Evolutionary conservation across 1,140 invertebrate genomes (phyloP), one percentile per base, ranked within the genome.

Genomic region (Branchinecta lindahli): DNA sequence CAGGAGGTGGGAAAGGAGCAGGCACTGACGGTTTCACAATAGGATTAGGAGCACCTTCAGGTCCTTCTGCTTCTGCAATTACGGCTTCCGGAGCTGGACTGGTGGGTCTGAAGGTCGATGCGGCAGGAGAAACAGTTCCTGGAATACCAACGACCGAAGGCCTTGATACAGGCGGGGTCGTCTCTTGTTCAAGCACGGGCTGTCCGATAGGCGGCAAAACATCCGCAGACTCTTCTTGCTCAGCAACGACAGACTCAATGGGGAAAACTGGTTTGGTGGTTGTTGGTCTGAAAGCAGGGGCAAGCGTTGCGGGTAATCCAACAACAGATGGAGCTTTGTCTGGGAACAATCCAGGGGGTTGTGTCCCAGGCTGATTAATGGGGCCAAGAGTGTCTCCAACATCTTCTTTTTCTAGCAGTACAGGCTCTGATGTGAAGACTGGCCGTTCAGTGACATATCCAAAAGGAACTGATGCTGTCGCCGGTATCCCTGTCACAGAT

Each of bases 221-320:
- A 20, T 4, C 52, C 6, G 12, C 52, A 15, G 52, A 61, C 18
- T 15, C 52, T 15, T 61, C 52, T 20, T 44, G 44, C 15, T 45
- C 8, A 45, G 68, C n/a, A 47, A 18, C 21, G n/a, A 47, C 52
- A 46, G 45, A 21, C 8, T 6, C 45, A 15, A 46, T 12, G 8
- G 15, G 45, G 8, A 69, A 66, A 9, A 45, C 9, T 7, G 70
- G 70, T n/a, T 33, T 8, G 20, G 70, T 44, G 33, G 70, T 18
- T 65, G 70, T 3, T 18, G 68, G n/a, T 15, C 45, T 33, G 45
- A 47, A n/a, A 9, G 68, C 21, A 71, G 71, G 21, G n/a, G 44
- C 45, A 18, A 45, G 44, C 9, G 10, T 45, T 10, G 12, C 47
- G 6, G 45, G 18, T 2, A 69, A 18, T 69, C 45, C 68, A 46